Evolutionary conservation across 2,113 vertebrate species (phyloP).

Genomic region (Archocentrus centrarchus): DNA sequence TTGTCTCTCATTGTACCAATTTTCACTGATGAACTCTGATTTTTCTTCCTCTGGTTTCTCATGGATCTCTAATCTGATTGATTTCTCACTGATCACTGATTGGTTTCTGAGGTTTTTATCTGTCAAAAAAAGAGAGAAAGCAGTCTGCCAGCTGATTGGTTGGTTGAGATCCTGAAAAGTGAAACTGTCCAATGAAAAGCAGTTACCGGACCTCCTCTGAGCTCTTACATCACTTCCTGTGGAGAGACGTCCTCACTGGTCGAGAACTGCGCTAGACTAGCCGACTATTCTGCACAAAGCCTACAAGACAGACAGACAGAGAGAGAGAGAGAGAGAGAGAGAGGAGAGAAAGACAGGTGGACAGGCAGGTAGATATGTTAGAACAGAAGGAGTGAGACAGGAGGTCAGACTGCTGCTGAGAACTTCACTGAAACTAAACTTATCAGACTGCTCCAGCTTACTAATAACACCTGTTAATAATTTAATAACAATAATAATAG

Average conservation of each 20-base stretch:
- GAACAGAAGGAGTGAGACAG: constrained; percentile 13
- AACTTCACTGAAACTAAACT: neutral
- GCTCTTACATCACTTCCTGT: constrained; percentile 64
- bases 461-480: too few relatives aligned
- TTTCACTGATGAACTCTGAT: neutral
- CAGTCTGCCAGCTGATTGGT: constrained; percentile 39
- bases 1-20: neutral
- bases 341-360: constrained; percentile 24
- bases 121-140: neutral
- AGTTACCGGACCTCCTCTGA: constrained; percentile 49
- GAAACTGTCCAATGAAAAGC: constrained; percentile 38
- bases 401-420: constrained; percentile 12
- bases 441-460: too few relatives aligned
- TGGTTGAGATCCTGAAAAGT: constrained; percentile 13
- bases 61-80: neutral
- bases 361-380: constrained; percentile 24
- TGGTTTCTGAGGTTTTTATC: neutral
- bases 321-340: constrained; percentile 2
- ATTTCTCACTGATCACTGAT: constrained; percentile 12
- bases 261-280: constrained; percentile 62
- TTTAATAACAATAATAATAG: too few relatives aligned
- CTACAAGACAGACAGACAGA: constrained; percentile 57
- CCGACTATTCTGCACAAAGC: constrained; percentile 72
- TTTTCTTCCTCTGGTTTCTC: neutral
- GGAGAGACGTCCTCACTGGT: constrained; percentile 50